A percentile compares a stretch with the other conserved stretches of the same genome.
Evolutionary conservation across 2,888 invertebrate species (phyloP).

Genomic region (Eupithecia subfuscata): DNA sequence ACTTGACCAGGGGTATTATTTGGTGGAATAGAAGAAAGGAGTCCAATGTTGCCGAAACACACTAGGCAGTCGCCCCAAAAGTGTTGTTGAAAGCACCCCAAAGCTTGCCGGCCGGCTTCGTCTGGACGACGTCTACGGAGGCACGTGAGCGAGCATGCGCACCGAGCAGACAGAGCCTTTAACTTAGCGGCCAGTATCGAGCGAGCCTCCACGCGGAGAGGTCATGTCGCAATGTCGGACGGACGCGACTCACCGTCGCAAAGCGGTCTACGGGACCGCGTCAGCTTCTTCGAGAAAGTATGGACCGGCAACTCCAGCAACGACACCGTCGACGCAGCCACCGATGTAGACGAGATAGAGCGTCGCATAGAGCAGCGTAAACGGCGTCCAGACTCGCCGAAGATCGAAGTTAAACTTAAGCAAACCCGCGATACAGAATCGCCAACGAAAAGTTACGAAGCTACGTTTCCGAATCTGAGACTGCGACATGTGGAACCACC

Average conservation of each 20-base stretch:
- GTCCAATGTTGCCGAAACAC: constrained; percentile 29
- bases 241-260: constrained; percentile 81
- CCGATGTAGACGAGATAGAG: constrained; percentile 85
- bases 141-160: constrained; percentile 67
- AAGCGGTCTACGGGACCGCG: constrained; percentile 87
- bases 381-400: constrained; percentile 81
- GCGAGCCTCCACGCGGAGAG: constrained; percentile 76
- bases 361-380: constrained; percentile 84
- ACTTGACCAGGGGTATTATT: constrained; percentile 11
- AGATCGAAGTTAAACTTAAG: constrained; percentile 85
- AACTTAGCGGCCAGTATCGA: constrained; percentile 73
- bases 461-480: constrained; percentile 73
- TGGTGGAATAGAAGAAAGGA: constrained; percentile 10
- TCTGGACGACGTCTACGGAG: constrained; percentile 69
- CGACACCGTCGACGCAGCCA: constrained; percentile 72
- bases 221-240: constrained; percentile 82
- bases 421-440: constrained; percentile 81
- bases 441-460: constrained; percentile 73
- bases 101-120: constrained; percentile 53
- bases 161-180: constrained; percentile 47
- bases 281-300: constrained; percentile 91
- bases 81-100: constrained; percentile 44
- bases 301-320: constrained; percentile 85
- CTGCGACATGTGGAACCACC: constrained; percentile 75
- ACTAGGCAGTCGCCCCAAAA: constrained; percentile 30